Evolutionary conservation across 2,113 vertebrate genomes (phyloP), one percentile per base, ranked within the genome.

Genomic region (Pangasianodon gigas): DNA sequence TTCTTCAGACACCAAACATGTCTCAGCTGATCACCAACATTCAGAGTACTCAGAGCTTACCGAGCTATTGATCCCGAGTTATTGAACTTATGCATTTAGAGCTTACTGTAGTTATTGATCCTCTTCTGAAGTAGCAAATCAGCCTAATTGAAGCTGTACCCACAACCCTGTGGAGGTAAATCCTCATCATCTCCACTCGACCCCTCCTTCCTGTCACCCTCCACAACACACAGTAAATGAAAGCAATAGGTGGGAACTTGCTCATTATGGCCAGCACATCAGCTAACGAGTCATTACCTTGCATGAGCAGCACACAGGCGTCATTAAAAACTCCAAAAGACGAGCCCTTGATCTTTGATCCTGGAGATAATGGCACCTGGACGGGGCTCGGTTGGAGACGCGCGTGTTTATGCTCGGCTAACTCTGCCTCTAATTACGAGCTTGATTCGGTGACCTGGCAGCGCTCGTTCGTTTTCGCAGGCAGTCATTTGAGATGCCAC

Each of bases 321-420:
- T 86, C 87, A 48, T 91, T 88, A 71, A 86, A 84, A 84, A 29
- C 82, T 80, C 37, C 58, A 77, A 91, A 91, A 85, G 83, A 54
- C 62, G 14, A 88, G 83, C 74, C 77, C 65, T 80, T 86, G 90
- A 86, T 86, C 90, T 88, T 80, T 88, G 87, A 88, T 56, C 82
- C 37, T 16, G 58, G 41, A 86, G 79, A 86, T 75, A 75, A 83
- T 90, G 62, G 44, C 86, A 84, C 71, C 65, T 75, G 80, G 71
- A 26, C 37, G 11, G 56, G 19, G 56, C 41, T 46, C 13, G 82
- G n/a, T 8, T 46, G 56, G 82, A 84, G 82, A 46, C 6, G 51
- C 2, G 32, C 4, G 13, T 60, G 81, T 71, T 83, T 58, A 58
- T 46, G 62, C 56, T 37, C 11, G 16, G 26, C 65, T 84, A 6